Percentiles rank a stretch among this genome's conserved stretches.
Evolutionary conservation across 2,113 vertebrate species (phyloP).

Genomic region (Gadus chalcogrammus): DNA sequence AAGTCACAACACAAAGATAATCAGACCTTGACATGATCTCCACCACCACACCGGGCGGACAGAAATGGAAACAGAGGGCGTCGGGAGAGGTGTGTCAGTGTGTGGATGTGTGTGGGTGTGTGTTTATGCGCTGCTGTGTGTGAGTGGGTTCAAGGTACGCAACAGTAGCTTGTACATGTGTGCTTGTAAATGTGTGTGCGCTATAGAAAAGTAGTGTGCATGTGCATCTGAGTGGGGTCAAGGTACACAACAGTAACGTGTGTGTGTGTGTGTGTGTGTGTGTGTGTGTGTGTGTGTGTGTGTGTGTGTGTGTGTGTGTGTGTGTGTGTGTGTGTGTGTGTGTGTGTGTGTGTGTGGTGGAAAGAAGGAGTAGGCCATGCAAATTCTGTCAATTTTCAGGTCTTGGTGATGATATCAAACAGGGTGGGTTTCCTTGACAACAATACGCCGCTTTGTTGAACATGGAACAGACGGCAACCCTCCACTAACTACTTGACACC

Average conservation of each 20-base stretch:
- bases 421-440: not conserved
- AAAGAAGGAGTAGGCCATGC: not conserved
- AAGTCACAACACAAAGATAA: constrained; percentile 39
- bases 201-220: not conserved
- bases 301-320: not conserved
- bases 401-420: not conserved
- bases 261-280: not conserved
- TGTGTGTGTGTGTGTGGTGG: not conserved
- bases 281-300: not conserved
- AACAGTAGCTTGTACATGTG: too few relatives aligned
- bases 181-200: too few relatives aligned
- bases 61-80: constrained; percentile 28
- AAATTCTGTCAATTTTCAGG: constrained; percentile 10
- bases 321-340: too few relatives aligned
- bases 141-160: too few relatives aligned
- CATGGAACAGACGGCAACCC: too few relatives aligned
- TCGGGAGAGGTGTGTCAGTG: constrained; percentile 10
- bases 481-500: too few relatives aligned
- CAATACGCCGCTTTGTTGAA: too few relatives aligned
- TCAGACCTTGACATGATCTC: constrained; percentile 55
- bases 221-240: not conserved
- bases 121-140: too few relatives aligned
- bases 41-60: constrained; percentile 31
- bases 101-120: not conserved
- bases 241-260: constrained; percentile 8